Conservation (phyloP, 35 echinoderm and acorn worm genomes). For the Ophiothrix spiculata region DNA sequence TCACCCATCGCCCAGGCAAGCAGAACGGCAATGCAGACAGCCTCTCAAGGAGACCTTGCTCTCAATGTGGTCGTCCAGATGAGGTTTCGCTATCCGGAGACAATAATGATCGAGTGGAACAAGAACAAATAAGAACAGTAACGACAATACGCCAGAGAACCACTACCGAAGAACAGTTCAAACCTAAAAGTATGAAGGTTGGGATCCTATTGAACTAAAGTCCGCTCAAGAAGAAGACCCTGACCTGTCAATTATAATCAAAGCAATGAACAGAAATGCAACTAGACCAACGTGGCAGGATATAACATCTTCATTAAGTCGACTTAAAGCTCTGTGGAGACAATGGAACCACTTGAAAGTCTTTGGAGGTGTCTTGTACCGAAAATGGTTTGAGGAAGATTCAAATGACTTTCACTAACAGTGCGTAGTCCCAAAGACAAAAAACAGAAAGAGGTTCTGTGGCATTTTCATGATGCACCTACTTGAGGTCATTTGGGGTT, state of each 20-base stretch:
- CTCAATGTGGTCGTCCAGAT: slow-evolving; percentile 16
- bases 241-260: not conserved
- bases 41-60: slow-evolving; percentile 8
- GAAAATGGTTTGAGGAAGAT: not conserved
- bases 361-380: not conserved
- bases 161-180: not conserved
- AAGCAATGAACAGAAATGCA: not conserved
- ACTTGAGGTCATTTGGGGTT: not conserved
- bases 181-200: not conserved
- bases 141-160: not conserved
- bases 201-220: not conserved
- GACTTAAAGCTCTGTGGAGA: not conserved
- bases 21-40: slow-evolving; percentile 18
- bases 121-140: not conserved
- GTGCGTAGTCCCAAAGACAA: not conserved
- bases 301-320: not conserved
- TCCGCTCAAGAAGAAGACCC: not conserved
- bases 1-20: slow-evolving; percentile 14
- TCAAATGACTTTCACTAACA: not conserved
- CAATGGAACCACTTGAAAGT: not conserved
- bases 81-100: not conserved
- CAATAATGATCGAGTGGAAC: not conserved
- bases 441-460: not conserved
- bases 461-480: not conserved
- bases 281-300: not conserved